These are phyloP conservation scores for Bombus affinis DNA, from an alignment of 1,140 invertebrate species.

Conservation along the genomic window DNA sequence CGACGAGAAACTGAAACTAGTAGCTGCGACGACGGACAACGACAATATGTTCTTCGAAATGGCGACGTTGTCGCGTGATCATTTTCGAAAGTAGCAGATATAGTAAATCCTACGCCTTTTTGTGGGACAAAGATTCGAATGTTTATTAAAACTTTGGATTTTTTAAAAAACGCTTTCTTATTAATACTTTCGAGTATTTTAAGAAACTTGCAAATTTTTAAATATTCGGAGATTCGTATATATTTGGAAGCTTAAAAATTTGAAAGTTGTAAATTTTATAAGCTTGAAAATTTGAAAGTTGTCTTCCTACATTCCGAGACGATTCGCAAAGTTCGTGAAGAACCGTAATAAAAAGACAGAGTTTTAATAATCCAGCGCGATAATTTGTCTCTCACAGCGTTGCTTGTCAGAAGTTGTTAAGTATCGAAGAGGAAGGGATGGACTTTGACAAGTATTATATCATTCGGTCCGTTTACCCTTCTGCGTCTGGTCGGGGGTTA, in stretches of 20 bases:
- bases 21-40: neutral
- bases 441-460: constrained; percentile 33
- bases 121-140: neutral
- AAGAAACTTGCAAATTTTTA: neutral
- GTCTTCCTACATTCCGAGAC: neutral
- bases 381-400: constrained; percentile 4
- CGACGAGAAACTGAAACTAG: neutral
- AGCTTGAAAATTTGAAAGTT: neutral
- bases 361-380: neutral
- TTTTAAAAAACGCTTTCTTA: no score
- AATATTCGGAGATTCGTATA: neutral
- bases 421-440: neutral
- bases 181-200: no score
- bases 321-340: neutral
- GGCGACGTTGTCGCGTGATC: no score
- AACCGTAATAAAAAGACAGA: neutral
- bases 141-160: neutral
- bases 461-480: constrained; percentile 29
- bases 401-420: constrained; percentile 1
- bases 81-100: neutral
- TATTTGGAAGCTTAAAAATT: neutral
- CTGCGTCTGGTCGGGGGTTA: neutral
- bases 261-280: neutral
- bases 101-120: neutral
- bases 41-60: neutral